phyloP scores from a whole-genome alignment of 2,797 vertebrate genomes.

The Crenichthys baileyi region DNA sequence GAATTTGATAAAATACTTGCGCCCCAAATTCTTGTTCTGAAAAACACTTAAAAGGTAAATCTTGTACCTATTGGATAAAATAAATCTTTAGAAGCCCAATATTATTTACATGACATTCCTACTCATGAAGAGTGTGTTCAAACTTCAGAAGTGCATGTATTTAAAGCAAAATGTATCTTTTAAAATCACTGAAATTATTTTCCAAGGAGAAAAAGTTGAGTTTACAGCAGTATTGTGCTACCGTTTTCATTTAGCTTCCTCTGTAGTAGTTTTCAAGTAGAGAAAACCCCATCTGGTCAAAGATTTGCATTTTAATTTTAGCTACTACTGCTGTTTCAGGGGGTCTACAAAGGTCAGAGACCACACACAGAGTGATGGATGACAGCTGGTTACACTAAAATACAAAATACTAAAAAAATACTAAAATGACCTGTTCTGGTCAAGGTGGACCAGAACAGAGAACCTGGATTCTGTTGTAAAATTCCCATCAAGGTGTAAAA shows the following conservation, averaged over 20 bases:
- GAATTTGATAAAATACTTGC: not conserved
- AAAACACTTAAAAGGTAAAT: too few relatives aligned
- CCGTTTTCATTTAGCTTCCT: too few relatives aligned
- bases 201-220: not conserved
- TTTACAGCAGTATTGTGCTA: not conserved
- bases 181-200: not conserved
- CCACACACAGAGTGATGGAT: conserved; percentile 42
- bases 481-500: not conserved
- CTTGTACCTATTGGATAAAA: too few relatives aligned
- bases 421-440: too few relatives aligned
- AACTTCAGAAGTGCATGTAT: not conserved
- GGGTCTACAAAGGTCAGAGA: conserved; percentile 26
- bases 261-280: too few relatives aligned
- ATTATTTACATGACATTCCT: not conserved
- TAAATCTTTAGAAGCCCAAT: not conserved
- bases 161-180: not conserved
- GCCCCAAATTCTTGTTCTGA: not conserved
- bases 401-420: too few relatives aligned
- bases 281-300: not conserved
- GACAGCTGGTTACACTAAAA: not conserved
- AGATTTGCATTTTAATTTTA: conserved; percentile 14
- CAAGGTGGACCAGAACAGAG: not conserved
- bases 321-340: not conserved
- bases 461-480: conserved; percentile 27
- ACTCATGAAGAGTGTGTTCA: not conserved